These are phyloP conservation scores for Rhodinocichla rosea DNA, from an alignment of 2,113 vertebrate species.

Conservation along the genomic window DNA sequence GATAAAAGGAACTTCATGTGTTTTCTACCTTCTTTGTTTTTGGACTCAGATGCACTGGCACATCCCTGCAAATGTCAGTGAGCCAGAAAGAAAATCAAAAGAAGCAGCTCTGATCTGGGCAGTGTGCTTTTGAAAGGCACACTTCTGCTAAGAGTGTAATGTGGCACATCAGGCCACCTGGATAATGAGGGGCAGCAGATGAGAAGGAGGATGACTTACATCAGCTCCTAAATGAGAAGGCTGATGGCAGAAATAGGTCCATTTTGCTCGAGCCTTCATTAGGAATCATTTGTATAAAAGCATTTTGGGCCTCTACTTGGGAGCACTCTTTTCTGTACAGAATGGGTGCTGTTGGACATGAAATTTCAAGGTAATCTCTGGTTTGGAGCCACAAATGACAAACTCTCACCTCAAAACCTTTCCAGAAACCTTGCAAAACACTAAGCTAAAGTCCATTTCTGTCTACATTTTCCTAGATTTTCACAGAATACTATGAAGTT, in stretches of 20 bases:
- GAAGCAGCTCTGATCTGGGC: slow-evolving; percentile 19
- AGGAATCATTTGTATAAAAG: not conserved
- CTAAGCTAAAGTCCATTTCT: not conserved
- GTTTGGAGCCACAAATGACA: not conserved
- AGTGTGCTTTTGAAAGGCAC: slow-evolving; percentile 5
- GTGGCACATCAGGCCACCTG: slow-evolving; percentile 34
- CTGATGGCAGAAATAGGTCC: not conserved
- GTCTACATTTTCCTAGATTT: not conserved
- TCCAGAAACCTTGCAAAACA: not conserved
- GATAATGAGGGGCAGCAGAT: slow-evolving; percentile 57
- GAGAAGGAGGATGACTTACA: slow-evolving; percentile 15
- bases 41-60: not conserved
- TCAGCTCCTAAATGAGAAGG: slow-evolving; percentile 21
- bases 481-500: not conserved
- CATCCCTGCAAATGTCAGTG: slow-evolving; percentile 22
- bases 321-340: not conserved
- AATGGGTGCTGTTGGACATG: not conserved
- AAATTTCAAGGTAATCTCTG: not conserved
- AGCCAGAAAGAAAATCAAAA: slow-evolving; percentile 65
- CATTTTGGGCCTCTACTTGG: not conserved
- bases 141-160: slow-evolving; percentile 12
- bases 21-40: slow-evolving; percentile 47
- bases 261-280: not conserved
- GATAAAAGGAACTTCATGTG: slow-evolving; percentile 45
- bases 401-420: not conserved